Evolutionary conservation across 1,140 invertebrate genomes (phyloP).

Genomic region (Drosophila athabasca): DNA sequence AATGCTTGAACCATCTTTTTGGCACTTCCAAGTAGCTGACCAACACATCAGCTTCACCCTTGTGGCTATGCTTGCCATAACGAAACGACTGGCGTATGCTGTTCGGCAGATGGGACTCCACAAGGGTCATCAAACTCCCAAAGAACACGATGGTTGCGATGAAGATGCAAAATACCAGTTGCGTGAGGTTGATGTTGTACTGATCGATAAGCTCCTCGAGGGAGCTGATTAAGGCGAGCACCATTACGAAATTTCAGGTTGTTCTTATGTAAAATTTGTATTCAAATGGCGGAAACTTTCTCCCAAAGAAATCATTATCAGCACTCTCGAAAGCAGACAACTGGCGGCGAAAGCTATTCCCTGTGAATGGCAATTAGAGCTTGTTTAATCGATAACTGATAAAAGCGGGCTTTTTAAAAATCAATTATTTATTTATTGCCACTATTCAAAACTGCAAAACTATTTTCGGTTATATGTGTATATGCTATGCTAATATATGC

Average conservation of each 20-base stretch:
- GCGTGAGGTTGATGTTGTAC: slow-evolving; percentile 85
- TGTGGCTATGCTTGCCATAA: slow-evolving; percentile 88
- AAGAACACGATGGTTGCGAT: slow-evolving; percentile 84
- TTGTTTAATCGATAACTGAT: not conserved
- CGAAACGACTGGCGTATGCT: slow-evolving; percentile 86
- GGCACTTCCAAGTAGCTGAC: slow-evolving; percentile 87
- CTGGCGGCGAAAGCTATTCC: not conserved
- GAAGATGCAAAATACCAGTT: slow-evolving; percentile 85
- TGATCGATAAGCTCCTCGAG: slow-evolving; percentile 62
- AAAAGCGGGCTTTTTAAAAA: slow-evolving; percentile 9
- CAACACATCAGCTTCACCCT: slow-evolving; percentile 84
- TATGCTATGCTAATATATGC: slow-evolving; percentile 9
- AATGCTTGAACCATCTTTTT: slow-evolving; percentile 90
- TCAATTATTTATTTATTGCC: slow-evolving; percentile 36
- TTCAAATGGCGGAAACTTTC: slow-evolving; percentile 10
- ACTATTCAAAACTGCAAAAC: slow-evolving; percentile 31
- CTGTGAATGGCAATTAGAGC: not conserved
- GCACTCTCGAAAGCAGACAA: not conserved
- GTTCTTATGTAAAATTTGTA: too few relatives aligned
- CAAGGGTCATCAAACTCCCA: slow-evolving; percentile 86
- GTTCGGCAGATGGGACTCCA: slow-evolving; percentile 87
- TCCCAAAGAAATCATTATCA: slow-evolving; percentile 1
- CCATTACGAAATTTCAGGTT: slow-evolving; percentile 35
- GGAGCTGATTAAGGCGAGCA: slow-evolving; percentile 21
- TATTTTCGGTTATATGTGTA: slow-evolving; percentile 27